Evolutionary conservation across 2,113 vertebrate genomes (phyloP), one percentile per base, ranked within the genome.

Genomic region (Symphodus melops): DNA sequence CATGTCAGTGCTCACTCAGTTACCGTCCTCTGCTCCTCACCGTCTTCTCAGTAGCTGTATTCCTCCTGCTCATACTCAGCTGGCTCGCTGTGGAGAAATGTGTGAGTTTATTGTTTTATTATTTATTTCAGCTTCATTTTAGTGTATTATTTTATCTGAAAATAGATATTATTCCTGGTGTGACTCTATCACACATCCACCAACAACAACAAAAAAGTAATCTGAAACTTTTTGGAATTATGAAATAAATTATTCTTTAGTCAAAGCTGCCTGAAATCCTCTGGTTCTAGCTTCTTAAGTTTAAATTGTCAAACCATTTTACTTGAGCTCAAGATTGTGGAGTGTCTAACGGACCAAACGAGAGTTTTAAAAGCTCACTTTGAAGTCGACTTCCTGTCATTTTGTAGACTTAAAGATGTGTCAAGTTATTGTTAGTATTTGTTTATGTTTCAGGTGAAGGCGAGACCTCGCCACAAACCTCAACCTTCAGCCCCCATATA

Each of bases 61-160:
- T 92, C 54, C 37, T 91, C 23, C 63, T 91, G 44, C 62, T 93
- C 21, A 9, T 41, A 3, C 49, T 90, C 58, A 46, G 20, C 66
- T 81, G 86, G 33, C 55, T 90, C 49, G 67, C 68, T 16, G 5
- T 56, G 1, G 28, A 52, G 1, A 76, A 67, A 82, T 85, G 83
- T 82, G 92, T 93, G 75, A 93, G 92, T 93, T 68, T 67, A 33
- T 25, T 33, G 28, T 33, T 33, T 33, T 5, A 33, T 33, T 33
- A n/a, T 33, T 33, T 33, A 33, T 33, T 33, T 33, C n/a, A n/a
- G n/a, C 1, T 39, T 9, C 10, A 41, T 41, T 41, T 11, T 1
- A 41, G 39, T 41, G 39, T 11, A 33, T 33, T 33, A 33, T 33
- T 33, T 33, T 33, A 33, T 33, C 4, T 33, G 28, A 6, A 33